phyloP scores from a whole-genome alignment of 2,797 vertebrate species.

The Monodelphis domestica region DNA sequence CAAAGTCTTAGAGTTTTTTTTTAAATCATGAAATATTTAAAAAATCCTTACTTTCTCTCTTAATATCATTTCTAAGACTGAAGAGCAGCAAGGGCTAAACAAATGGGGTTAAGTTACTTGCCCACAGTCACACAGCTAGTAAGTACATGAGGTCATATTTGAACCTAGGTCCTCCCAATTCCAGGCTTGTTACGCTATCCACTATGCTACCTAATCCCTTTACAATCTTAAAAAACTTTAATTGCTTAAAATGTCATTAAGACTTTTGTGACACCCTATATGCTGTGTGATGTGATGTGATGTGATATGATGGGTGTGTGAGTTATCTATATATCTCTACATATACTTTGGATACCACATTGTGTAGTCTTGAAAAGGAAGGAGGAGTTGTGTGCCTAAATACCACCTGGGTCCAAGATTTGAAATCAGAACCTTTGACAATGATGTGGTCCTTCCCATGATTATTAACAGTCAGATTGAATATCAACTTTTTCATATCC shows the following conservation, averaged over 20 bases:
- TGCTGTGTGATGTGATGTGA: neutral
- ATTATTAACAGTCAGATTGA: constrained; percentile 52
- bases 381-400: neutral
- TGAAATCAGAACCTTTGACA: constrained; percentile 60
- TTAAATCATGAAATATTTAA: too few relatives aligned
- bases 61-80: too few relatives aligned
- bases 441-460: constrained; percentile 35
- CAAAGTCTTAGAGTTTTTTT: neutral
- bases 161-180: too few relatives aligned
- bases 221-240: neutral
- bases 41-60: too few relatives aligned
- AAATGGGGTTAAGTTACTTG: too few relatives aligned
- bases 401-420: neutral
- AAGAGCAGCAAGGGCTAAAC: too few relatives aligned
- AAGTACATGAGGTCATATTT: too few relatives aligned
- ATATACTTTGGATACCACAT: neutral
- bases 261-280: neutral
- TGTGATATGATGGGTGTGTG: too few relatives aligned
- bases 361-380: neutral
- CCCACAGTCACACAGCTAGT: too few relatives aligned
- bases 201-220: too few relatives aligned
- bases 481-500: constrained; percentile 25
- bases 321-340: neutral
- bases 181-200: too few relatives aligned
- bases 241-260: neutral